Evolutionary conservation across 2,888 invertebrate genomes (phyloP), one percentile per base, ranked within the genome.

Genomic region (Dasypolia templi): DNA sequence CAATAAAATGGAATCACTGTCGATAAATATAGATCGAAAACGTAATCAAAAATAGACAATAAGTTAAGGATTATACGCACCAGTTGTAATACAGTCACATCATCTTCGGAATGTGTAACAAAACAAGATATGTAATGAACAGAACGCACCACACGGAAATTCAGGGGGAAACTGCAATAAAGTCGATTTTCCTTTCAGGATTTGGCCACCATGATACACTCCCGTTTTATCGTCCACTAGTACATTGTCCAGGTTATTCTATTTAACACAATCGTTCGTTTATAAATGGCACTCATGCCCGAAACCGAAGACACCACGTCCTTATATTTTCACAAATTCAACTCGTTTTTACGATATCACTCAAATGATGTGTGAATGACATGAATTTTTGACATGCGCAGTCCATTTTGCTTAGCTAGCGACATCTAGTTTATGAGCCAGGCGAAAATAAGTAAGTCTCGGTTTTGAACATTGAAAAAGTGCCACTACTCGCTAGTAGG

Each of bases 381-480:
- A 95, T 90, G 89, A 93, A 93, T 89, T 94, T 94, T 94, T 95
- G 96, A 95, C 96, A 96, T 96, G 96, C 96, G 96, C 94, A 94
- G 88, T 90, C 87, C 89, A 89, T 90, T 75, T 49, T 87, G 86
- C 87, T 73, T 88, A 86, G 77, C 83, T 86, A 81, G 89, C 83
- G 93, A 82, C 92, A 91, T 93, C 94, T 94, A 81, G 76, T 73
- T 59, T 62, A 58, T 7, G 0, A 26, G 4, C 0, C 17, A 2
- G 22, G 17, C 59, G 17, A 65, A 56, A 68, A 56, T 78, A 76
- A 0, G 17, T 9, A 17, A 56, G 2, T 1, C 7, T 42, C 11
- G 29, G 12, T 4, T 7, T 9, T 0, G 39, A 6, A 11, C 1
- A 14, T 49, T 4, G 0, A 69, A 67, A 26, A 78, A 75, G 67